Base-by-base conservation (phyloP, 2,888 invertebrate genomes). In the Ectobius pallidus region DNA sequence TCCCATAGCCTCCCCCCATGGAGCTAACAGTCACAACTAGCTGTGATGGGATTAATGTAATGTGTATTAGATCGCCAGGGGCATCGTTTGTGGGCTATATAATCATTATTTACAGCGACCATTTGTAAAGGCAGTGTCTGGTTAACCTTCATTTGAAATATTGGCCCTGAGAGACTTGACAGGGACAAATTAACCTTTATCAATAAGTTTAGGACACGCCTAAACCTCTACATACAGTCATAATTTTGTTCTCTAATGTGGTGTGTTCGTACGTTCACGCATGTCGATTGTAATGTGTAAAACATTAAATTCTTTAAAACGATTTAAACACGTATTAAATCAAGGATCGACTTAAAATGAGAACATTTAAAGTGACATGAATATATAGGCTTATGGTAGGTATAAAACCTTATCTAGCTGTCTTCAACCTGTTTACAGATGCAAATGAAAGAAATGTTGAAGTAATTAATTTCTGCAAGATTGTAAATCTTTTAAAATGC, bases 131-230 rank as follows among this genome's bases (percentile, higher is more conserved):
- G 42, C 42, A 70, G 61, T 70, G 72, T 72, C 74, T 72, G 69
- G 71, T 74, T 74, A 74, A 58, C 74, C 74, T 74, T 74, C 74
- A 39, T 55, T 69, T 72, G 74, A 74, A 71, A 74, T 74, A 74
- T 74, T 71, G 74, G 63, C 52, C 69, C 74, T 58, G 58, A 30
- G 27, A 39, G 30, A 46, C 69, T 69, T 74, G 74, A 72, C 74
- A 74, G 69, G 65, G 74, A 70, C 70, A 72, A 74, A 74, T 74
- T 74, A 72, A 74, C 74, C 70, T 72, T 72, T 74, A 74, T 74
- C 74, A 74, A 74, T 74, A 74, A 74, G 74, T 63, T 63, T 70
- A 69, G 46, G 65, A 72, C 67, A 68, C 63, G 72, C 72, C 67
- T 65, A 65, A 65, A 46, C 44, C 46, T 46, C 46, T 46, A 46